Evolutionary conservation across 2,797 vertebrate genomes (phyloP).

Genomic region (Euthynnus affinis): DNA sequence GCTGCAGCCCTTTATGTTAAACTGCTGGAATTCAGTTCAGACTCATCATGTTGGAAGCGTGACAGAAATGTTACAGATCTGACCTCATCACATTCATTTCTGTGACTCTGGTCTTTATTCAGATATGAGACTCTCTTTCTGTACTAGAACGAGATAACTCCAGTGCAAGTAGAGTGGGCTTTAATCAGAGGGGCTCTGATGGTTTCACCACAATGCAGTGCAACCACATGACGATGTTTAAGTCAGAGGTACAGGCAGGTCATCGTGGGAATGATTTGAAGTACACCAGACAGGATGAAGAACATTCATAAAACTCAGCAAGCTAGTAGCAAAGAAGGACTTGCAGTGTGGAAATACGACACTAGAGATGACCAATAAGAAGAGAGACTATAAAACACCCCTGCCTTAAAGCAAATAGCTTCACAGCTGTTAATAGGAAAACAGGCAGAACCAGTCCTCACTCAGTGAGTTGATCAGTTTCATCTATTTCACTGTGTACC

Average conservation of each 20-base stretch:
- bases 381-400: background rate
- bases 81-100: too few species aligned
- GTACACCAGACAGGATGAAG: background rate
- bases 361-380: background rate
- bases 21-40: too few species aligned
- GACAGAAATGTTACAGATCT: too few species aligned
- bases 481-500: background rate
- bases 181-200: too few species aligned
- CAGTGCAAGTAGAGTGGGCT: background rate
- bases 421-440: background rate
- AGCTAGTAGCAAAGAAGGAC: background rate
- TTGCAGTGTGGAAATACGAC: background rate
- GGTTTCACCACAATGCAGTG: background rate
- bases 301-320: background rate
- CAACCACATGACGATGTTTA: background rate
- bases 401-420: background rate
- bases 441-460: slow-evolving; percentile 38
- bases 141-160: background rate
- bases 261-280: background rate
- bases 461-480: background rate
- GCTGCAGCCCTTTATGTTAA: too few species aligned
- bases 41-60: too few species aligned
- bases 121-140: too few species aligned
- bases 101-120: background rate
- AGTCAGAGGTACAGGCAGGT: background rate